phyloP scores from a whole-genome alignment of 2,888 invertebrate species.

The Himalopsyche anomala region DNA sequence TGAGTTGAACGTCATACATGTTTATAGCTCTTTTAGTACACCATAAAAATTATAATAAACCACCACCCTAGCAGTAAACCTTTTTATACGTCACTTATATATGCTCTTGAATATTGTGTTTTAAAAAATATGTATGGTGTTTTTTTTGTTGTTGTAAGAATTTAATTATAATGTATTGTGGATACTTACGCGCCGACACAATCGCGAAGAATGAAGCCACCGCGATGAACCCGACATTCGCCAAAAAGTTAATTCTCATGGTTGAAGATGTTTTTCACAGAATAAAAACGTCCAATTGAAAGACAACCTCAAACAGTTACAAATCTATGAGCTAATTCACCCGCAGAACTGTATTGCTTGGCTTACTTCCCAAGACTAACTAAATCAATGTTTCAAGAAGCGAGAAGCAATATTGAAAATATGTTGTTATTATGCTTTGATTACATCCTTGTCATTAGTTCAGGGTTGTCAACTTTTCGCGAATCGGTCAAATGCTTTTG shows the following conservation, averaged over 20 bases:
- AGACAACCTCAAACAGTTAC: neutral
- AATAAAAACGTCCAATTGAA: neutral
- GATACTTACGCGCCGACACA: neutral
- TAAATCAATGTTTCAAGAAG: neutral
- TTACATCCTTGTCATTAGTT: neutral
- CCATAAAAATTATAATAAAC: too few relatives aligned
- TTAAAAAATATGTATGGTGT: too few relatives aligned
- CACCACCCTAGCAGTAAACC: too few relatives aligned
- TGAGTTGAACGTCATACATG: too few relatives aligned
- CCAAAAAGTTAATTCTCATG: neutral
- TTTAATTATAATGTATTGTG: neutral
- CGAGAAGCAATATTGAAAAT: neutral
- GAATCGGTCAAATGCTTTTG: too few relatives aligned
- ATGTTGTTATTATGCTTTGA: neutral
- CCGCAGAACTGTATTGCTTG: neutral
- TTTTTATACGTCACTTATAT: too few relatives aligned
- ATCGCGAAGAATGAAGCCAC: neutral
- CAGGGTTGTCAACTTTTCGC: conserved; percentile 7
- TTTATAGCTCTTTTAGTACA: too few relatives aligned
- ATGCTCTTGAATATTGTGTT: too few relatives aligned
- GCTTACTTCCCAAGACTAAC: neutral
- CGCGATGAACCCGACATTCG: neutral
- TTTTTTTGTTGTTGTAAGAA: too few relatives aligned
- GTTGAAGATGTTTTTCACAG: neutral
- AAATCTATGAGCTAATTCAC: neutral